Percentiles rank a stretch among this genome's conserved stretches.
Evolutionary conservation across 2,888 invertebrate species (phyloP).

Genomic region (Lasius fuliginosus): DNA sequence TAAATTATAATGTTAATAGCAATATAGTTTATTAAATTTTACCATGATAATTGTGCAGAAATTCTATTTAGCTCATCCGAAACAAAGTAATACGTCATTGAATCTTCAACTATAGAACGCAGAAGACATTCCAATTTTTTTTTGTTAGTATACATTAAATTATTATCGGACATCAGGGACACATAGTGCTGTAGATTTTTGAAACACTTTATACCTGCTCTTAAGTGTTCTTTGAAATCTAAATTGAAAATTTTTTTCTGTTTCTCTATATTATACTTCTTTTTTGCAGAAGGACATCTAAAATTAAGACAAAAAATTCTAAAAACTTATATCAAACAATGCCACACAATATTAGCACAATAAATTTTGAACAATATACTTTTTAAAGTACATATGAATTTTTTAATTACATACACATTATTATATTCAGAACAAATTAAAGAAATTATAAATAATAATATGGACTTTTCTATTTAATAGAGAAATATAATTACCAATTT

Average conservation of each 20-base stretch:
- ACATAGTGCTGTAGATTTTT: neutral
- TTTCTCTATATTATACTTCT: too few relatives aligned
- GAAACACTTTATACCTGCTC: neutral
- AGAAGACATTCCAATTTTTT: neutral
- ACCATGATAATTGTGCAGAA: neutral
- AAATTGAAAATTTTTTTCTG: neutral
- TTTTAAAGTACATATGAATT: too few relatives aligned
- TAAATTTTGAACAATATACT: too few relatives aligned
- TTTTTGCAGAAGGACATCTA: too few relatives aligned
- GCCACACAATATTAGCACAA: too few relatives aligned
- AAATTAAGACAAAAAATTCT: too few relatives aligned
- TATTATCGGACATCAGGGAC: neutral
- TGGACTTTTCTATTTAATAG: too few relatives aligned
- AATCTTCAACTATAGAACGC: neutral
- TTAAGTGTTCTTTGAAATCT: neutral
- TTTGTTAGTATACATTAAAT: neutral
- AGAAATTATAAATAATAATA: too few relatives aligned
- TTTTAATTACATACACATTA: too few relatives aligned
- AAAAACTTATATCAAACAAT: too few relatives aligned
- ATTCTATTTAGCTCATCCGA: neutral
- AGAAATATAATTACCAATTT: too few relatives aligned
- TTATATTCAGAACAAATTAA: too few relatives aligned
- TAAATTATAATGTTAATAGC: neutral
- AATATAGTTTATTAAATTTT: neutral
- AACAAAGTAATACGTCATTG: neutral